Conservation (phyloP, 1,140 invertebrate genomes). For the Neuroterus valhalla region DNA sequence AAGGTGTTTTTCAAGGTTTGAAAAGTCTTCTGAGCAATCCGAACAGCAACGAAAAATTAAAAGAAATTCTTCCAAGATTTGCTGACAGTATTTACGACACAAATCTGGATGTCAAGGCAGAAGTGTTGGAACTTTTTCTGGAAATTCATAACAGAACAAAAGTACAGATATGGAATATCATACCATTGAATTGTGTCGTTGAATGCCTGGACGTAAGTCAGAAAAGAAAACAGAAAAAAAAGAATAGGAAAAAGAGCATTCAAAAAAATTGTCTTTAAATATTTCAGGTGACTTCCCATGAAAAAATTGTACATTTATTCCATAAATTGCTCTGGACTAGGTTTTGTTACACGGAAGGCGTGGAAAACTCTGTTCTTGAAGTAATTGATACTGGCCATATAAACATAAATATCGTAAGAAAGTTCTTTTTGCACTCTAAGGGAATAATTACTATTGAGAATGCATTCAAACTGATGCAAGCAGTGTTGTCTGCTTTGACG, state of each 20-base stretch:
- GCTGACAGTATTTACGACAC: slow-evolving; percentile 41
- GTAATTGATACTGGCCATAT: slow-evolving; percentile 34
- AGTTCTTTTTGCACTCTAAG: slow-evolving; percentile 45
- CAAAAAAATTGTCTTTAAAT: slow-evolving; percentile 20
- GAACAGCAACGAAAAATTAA: slow-evolving; percentile 29
- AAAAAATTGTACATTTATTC: slow-evolving; percentile 36
- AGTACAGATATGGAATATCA: slow-evolving; percentile 44
- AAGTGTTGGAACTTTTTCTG: slow-evolving; percentile 47
- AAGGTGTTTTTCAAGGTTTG: slow-evolving; percentile 42
- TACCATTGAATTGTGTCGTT: slow-evolving; percentile 46
- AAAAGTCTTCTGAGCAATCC: slow-evolving; percentile 44
- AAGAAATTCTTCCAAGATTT: slow-evolving; percentile 40
- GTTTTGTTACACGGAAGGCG: slow-evolving; percentile 36
- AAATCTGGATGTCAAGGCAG: slow-evolving; percentile 39
- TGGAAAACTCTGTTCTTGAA: slow-evolving; percentile 36
- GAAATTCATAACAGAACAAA: slow-evolving; percentile 36
- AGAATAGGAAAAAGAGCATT: not conserved
- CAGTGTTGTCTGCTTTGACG: slow-evolving; percentile 39
- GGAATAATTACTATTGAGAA: slow-evolving; percentile 36
- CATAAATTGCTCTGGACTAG: slow-evolving; percentile 45
- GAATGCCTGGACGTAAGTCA: slow-evolving; percentile 49
- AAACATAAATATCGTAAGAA: slow-evolving; percentile 50
- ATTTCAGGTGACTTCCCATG: slow-evolving; percentile 41
- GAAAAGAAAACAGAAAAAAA: not conserved
- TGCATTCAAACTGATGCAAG: slow-evolving; percentile 38